phyloP scores from a whole-genome alignment of 2,888 invertebrate species.

The Peribatodes rhomboidaria region DNA sequence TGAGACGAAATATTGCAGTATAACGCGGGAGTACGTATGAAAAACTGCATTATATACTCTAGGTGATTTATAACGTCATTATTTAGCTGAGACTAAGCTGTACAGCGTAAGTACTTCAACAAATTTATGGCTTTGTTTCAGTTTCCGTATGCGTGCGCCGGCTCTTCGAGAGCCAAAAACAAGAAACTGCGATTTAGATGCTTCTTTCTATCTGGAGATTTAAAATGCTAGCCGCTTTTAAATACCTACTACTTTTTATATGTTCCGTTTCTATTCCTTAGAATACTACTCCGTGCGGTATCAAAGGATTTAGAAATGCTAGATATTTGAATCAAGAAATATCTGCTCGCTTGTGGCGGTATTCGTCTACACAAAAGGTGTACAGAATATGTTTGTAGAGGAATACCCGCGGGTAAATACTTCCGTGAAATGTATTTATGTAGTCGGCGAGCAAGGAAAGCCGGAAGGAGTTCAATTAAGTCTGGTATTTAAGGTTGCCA shows the following conservation, averaged over 20 bases:
- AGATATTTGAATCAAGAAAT: conserved; percentile 47
- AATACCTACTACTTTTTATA: too few species aligned
- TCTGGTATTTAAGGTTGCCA: conserved; percentile 85
- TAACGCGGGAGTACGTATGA: conserved; percentile 26
- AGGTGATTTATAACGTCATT: conserved; percentile 38
- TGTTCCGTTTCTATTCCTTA: too few species aligned
- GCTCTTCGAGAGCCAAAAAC: conserved; percentile 65
- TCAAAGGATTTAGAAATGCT: conserved; percentile 58
- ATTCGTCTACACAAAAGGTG: conserved; percentile 26
- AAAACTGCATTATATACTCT: conserved; percentile 32
- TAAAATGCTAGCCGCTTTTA: conserved; percentile 61
- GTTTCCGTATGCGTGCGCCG: conserved; percentile 68
- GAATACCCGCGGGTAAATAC: conserved; percentile 74
- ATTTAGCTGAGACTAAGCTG: conserved; percentile 47
- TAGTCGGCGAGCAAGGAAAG: conserved; percentile 65
- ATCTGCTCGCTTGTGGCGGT: conserved; percentile 38
- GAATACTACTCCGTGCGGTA: conserved; percentile 58
- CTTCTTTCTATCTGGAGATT: conserved; percentile 59
- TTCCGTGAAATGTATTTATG: conserved; percentile 80
- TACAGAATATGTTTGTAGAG: conserved; percentile 53
- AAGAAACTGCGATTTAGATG: conserved; percentile 66
- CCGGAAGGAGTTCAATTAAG: conserved; percentile 85
- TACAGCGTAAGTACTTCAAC: conserved; percentile 49
- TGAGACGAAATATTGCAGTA: conserved; percentile 25
- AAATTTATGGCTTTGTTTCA: conserved; percentile 65